Evolutionary conservation across 2,888 invertebrate genomes (phyloP).

Genomic region (Hypercompe scribonia): DNA sequence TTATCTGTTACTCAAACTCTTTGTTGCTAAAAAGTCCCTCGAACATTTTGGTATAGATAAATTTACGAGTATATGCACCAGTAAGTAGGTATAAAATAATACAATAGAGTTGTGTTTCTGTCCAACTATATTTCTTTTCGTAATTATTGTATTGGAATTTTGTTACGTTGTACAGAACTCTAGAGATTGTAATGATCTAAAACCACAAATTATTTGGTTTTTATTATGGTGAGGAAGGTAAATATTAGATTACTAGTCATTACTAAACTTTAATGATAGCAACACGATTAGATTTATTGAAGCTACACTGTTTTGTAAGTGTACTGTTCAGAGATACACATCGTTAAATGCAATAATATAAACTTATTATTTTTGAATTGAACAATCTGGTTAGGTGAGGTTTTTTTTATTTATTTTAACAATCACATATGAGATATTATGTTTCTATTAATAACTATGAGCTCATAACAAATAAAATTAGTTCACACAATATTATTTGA

Average conservation of each 20-base stretch:
- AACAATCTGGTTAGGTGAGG: neutral
- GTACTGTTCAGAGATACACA: too few species aligned
- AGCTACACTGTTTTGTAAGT: constrained; percentile 30
- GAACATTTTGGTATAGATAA: neutral
- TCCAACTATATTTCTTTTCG: neutral
- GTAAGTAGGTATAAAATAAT: too few species aligned
- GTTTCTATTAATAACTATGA: too few species aligned
- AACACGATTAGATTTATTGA: constrained; percentile 34
- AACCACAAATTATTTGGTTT: constrained; percentile 15
- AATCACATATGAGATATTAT: too few species aligned
- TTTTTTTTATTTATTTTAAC: neutral
- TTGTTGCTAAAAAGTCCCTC: neutral
- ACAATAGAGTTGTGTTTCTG: neutral
- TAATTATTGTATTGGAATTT: too few species aligned
- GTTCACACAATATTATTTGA: too few species aligned
- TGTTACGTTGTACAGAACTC: constrained; percentile 26
- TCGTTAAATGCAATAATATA: neutral
- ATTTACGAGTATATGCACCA: too few species aligned
- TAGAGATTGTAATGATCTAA: neutral
- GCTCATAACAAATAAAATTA: too few species aligned
- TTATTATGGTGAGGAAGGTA: constrained; percentile 49
- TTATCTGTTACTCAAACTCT: too few species aligned
- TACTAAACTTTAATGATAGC: constrained; percentile 54
- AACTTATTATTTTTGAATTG: neutral
- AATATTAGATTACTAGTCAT: constrained; percentile 31